Base-by-base conservation (phyloP, 2,113 vertebrate species). In the Nyctereutes procyonoides region DNA sequence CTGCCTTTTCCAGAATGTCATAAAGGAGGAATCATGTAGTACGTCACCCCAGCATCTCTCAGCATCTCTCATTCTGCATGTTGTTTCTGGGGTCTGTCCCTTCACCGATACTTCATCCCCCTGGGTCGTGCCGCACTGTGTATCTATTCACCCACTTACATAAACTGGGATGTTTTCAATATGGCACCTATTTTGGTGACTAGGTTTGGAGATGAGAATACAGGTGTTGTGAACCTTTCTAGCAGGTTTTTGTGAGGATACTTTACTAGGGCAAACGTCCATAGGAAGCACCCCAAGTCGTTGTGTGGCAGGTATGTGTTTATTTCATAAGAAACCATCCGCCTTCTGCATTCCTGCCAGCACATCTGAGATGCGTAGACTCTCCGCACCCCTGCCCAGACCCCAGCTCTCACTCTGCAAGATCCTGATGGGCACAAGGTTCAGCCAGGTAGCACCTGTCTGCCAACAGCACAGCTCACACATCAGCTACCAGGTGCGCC, bases 391-490 rank as follows among this genome's bases (percentile, higher is more conserved):
- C 28, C 17, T 17, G 1, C 32, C 14, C 4, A 11, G 0, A 0
- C 12, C 0, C 6, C 7, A 17, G n/a, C 19, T 4, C 62, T 38
- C 7, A 0, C 35, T n/a, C 4, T 0, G 1, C 9, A 4, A 5
- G 12, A 16, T 6, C 32, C 28, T 32, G 24, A 13, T 2, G 1
- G 0, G 30, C 28, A 3, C 2, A 0, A 2, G 4, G 35, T 43
- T 32, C 35, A 38, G 17, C 51, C 43, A 8, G 43, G 8, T 14
- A 24, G 60, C 38, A 17, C 60, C 22, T 26, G 5, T 8, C 16
- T 15, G 5, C 30, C 7, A 4, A 19, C 9, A 16, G 8, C 35
- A 24, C 7, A 5, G 43, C n/a, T 48, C 22, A 2, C 17, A 35
- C 4, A 19, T 16, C 16, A 10, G 7, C 5, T 6, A 6, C 2